Base-by-base conservation (phyloP, 1,140 invertebrate genomes). In the Pogonomyrmex californicus region DNA sequence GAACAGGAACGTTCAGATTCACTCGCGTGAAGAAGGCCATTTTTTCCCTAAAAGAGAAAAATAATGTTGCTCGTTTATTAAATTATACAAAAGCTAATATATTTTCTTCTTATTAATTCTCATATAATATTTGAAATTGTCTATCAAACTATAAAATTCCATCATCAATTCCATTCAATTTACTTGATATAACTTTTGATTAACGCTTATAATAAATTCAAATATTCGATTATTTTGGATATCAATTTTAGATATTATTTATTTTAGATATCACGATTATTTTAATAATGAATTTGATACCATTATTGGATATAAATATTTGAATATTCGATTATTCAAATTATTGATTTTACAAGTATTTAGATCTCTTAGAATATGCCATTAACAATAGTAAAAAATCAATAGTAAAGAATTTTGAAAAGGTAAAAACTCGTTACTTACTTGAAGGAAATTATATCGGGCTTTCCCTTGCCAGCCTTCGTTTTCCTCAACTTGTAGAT, bases 361-460 rank as follows among this genome's bases (percentile, higher is more conserved):
- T 30, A 2, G 9, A 60, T 60, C 56, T 60, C 30, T 23, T 30
- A 33, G 23, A 60, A 30, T n/a, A 7, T n/a, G n/a, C n/a, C n/a
- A 56, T 7, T 56, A 4, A 56, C 17, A n/a, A n/a, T n/a, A n/a
- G n/a, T 23, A 23, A 56, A 56, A 23, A 10, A 9, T 1, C 17
- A 23, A 73, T n/a, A 56, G 9, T 17, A 9, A 49, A 12, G 5
- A 77, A 62, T 62, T 33, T 63, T 7, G 2, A 9, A 33, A 10
- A 30, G 75, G 1, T 0, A 2, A 79, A 54, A 79, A n/a, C 63
- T 41, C 12, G 1, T 86, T 82, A 97, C 97, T 97, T 95, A 99
- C 98, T 98, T 99, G 95, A 99, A 99, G 33, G 98, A 98, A 89
- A 98, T 97, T 82, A 99, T 96, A 94, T 99, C 98, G 1, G 98